phyloP scores from a whole-genome alignment of 2,888 invertebrate species.

The Tortricodes alternella region DNA sequence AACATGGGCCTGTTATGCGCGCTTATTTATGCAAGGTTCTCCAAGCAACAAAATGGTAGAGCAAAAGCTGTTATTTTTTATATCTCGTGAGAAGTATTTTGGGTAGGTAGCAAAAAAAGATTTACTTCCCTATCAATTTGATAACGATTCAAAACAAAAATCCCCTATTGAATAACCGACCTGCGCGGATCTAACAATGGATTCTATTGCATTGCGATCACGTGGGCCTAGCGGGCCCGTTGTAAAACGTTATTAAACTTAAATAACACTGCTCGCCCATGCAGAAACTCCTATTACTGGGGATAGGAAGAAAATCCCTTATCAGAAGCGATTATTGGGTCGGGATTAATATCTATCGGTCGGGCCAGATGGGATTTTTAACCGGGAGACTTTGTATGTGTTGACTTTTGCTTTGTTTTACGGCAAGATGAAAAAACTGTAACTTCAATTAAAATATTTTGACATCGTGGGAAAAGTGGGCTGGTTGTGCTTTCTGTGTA shows the following conservation, averaged over 20 bases:
- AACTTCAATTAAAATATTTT: no score
- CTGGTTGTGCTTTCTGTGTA: no score
- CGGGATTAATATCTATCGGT: slow-evolving; percentile 72
- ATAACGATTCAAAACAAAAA: not conserved
- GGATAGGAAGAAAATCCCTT: slow-evolving; percentile 76
- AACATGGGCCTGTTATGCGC: no score
- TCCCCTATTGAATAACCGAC: slow-evolving; percentile 5
- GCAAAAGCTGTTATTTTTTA: no score
- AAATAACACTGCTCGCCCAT: slow-evolving; percentile 65
- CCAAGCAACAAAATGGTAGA: no score
- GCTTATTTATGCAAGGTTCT: no score
- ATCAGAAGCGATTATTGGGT: slow-evolving; percentile 71
- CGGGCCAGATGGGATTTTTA: slow-evolving; percentile 60
- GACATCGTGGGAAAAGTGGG: no score
- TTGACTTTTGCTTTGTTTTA: slow-evolving; percentile 8
- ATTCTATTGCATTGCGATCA: slow-evolving; percentile 39
- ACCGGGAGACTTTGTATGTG: slow-evolving; percentile 52
- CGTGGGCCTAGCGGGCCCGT: slow-evolving; percentile 39
- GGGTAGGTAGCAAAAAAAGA: not conserved
- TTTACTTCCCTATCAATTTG: not conserved
- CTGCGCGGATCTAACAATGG: slow-evolving; percentile 14
- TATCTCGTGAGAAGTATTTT: no score
- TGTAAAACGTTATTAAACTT: slow-evolving; percentile 69
- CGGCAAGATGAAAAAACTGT: not conserved
- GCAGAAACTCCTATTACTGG: slow-evolving; percentile 76